phyloP scores from a whole-genome alignment of 1,140 invertebrate genomes.

The Atopsyche davidsoni region DNA sequence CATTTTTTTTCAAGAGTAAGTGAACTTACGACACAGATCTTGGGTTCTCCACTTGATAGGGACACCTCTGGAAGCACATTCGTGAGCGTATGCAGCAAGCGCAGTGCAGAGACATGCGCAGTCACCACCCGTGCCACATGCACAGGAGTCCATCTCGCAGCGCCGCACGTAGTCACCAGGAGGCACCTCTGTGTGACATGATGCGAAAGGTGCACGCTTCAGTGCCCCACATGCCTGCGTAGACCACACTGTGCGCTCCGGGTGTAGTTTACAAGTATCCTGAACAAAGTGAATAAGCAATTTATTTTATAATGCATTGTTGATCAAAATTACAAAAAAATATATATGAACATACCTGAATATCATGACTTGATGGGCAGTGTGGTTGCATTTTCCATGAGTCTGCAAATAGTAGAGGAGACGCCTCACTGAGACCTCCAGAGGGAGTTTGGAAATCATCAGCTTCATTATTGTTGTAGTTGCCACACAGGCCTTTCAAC shows the following conservation, averaged over 20 bases:
- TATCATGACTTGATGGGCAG: conserved; percentile 54
- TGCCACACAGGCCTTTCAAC: conserved; percentile 83
- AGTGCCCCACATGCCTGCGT: conserved; percentile 65
- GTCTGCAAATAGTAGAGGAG: conserved; percentile 71
- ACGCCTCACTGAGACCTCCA: conserved; percentile 64
- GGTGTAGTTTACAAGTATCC: conserved; percentile 68
- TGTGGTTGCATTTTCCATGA: conserved; percentile 78
- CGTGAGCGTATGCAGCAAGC: conserved; percentile 76
- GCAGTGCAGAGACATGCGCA: conserved; percentile 87
- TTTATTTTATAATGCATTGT: conserved; percentile 7
- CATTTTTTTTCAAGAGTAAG: no score
- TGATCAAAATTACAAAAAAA: conserved; percentile 8
- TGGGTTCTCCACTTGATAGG: conserved; percentile 75
- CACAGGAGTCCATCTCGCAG: conserved; percentile 78
- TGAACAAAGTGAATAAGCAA: no score
- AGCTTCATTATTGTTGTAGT: conserved; percentile 75
- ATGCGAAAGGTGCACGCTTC: conserved; percentile 63
- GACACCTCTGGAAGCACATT: conserved; percentile 66
- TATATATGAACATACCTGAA: conserved; percentile 36
- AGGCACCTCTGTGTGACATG: conserved; percentile 75
- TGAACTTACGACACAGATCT: conserved; percentile 76
- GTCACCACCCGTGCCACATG: conserved; percentile 82
- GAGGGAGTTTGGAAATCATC: conserved; percentile 83
- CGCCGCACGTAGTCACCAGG: conserved; percentile 60
- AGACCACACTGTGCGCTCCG: conserved; percentile 74